Base-by-base conservation (phyloP, 1,140 invertebrate species). In the Campodea augens region DNA sequence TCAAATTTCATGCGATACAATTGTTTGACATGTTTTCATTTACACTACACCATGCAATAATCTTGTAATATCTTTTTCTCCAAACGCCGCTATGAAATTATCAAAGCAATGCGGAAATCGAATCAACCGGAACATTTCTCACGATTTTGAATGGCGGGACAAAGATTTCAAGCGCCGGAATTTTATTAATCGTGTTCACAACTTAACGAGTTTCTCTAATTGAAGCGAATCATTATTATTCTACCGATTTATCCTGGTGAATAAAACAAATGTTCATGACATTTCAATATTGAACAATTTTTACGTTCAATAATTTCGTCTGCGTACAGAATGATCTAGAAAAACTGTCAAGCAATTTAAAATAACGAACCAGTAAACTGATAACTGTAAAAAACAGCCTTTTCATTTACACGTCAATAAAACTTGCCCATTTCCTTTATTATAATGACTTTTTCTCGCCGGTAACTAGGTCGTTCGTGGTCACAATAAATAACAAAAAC, bases 11-110 rank as follows among this genome's bases (percentile, higher is more conserved):
- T 18, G 41, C 42, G 25, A 44, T 21, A 23, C 37, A 5, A 37
- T 46, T 51, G 54, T 51, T 51, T 53, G 56, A 25, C 21, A 39
- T 29, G 23, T 3, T 2, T 42, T 19, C 21, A 21, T 22, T 7
- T 23, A 36, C 10, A 29, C 25, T 38, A 27, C n/a, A 25, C 18
- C 12, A 13, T 5, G 13, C 10, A 7, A 29, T 42, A 20, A 15
- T 19, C n/a, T 4, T 38, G 12, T 27, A 46, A 25, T 49, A 47
- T 20, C 42, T 5, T 12, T 36, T 12, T 47, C 7, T 47, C 37
- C 19, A 41, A 22, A 21, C 19, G 4, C 3, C 19, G 24, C 32
- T 4, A 25, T 7, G 25, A 27, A 37, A 49, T n/a, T 18, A 25
- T 1, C 36, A 51, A 48, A 23, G 32, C 36, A 51, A 22, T 32